Percentiles rank a stretch among this genome's conserved stretches.
phyloP scores from a whole-genome alignment of 2,888 invertebrate genomes.

The Orthosia gracilis region DNA sequence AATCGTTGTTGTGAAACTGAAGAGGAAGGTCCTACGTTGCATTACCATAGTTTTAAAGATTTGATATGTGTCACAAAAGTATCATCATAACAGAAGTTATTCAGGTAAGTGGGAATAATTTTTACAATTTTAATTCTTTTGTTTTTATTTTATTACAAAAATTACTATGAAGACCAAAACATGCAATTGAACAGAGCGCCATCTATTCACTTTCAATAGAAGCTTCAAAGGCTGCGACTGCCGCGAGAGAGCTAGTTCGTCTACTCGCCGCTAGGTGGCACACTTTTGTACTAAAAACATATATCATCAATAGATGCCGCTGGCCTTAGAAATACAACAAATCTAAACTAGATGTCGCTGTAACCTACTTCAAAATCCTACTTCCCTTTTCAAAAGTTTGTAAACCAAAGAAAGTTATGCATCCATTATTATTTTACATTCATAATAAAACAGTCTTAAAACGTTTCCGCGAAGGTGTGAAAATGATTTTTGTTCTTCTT shows the following conservation, averaged over 20 bases:
- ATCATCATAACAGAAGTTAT: slow-evolving; percentile 29
- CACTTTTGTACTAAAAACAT: background rate
- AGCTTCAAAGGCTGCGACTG: background rate
- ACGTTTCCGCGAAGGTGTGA: slow-evolving; percentile 90
- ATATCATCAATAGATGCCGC: slow-evolving; percentile 42
- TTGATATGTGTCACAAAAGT: slow-evolving; percentile 18
- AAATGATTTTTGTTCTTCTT: slow-evolving; percentile 88
- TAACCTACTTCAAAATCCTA: too few species aligned
- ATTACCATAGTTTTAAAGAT: background rate
- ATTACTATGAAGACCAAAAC: too few species aligned
- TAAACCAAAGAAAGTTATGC: slow-evolving; percentile 80
- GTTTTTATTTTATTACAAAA: too few species aligned
- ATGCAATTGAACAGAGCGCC: slow-evolving; percentile 13
- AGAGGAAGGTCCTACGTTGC: slow-evolving; percentile 12
- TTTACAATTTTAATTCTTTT: background rate
- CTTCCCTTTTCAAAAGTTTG: slow-evolving; percentile 60
- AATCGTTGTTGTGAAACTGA: slow-evolving; percentile 25
- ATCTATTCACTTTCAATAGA: slow-evolving; percentile 12
- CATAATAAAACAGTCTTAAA: slow-evolving; percentile 85
- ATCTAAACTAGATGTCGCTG: slow-evolving; percentile 78
- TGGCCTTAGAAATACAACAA: background rate
- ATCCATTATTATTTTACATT: slow-evolving; percentile 87
- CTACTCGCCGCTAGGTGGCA: slow-evolving; percentile 7
- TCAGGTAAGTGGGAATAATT: slow-evolving; percentile 35
- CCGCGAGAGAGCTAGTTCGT: slow-evolving; percentile 4